Base-by-base conservation (phyloP, 2,113 vertebrate species). In the Sakesphorus luctuosus region DNA sequence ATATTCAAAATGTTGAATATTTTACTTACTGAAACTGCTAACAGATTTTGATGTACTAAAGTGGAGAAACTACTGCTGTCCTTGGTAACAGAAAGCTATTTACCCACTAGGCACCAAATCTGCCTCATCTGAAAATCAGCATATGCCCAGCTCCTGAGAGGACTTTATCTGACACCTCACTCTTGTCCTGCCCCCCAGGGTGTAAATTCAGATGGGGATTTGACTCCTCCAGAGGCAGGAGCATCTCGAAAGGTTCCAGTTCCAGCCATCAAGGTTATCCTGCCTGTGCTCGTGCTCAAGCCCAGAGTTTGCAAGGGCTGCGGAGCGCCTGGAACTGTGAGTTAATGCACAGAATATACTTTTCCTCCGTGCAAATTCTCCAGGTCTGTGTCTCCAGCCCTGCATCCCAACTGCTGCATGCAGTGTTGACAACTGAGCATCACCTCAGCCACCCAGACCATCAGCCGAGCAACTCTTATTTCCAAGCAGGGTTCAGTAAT, bases 81-180 rank as follows among this genome's bases (percentile, higher is more conserved):
- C 65, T 72, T 56, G n/a, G 15, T 6, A n/a, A 63, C 55, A 11
- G 46, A 66, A 63, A 90, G 29, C 58, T 16, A 6, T 20, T 9
- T 36, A n/a, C 31, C 31, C 10, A 5, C 78, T 15, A 23, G 47
- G 24, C 69, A 83, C 43, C 10, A 73, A 44, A 66, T 23, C 7
- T 25, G 52, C 49, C 28, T 50, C 56, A 36, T 58, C 7, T 13
- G n/a, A 55, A 23, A 36, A 40, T 25, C 38, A 61, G 31, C 47
- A 36, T 8, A 24, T 2, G 5, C 16, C 28, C 40, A 72, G 0
- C 25, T 18, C 5, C 0, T 1, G 3, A 3, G 21, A 18, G 14
- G 18, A 35, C 19, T 55, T 69, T 20, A 53, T 31, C 23, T 29
- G 50, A 62, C 18, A 44, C 8, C 31, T 71, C 10, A 5, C 20